Evolutionary conservation across 2,888 invertebrate genomes (phyloP).

Genomic region (Tillus elongatus): DNA sequence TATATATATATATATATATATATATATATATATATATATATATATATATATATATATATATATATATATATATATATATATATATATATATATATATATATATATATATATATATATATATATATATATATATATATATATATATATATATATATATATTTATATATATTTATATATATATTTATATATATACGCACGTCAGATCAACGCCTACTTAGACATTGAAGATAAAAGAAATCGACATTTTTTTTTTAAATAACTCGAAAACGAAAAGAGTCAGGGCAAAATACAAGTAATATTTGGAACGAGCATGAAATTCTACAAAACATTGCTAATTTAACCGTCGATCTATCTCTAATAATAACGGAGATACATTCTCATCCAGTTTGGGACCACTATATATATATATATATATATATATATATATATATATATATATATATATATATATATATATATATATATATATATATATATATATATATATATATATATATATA

Average conservation of each 20-base stretch:
- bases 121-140: slow-evolving; percentile 4
- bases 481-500: background rate
- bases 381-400: no score
- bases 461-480: background rate
- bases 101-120: slow-evolving; percentile 5
- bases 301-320: no score
- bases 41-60: slow-evolving; percentile 5
- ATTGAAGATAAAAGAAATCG: no score
- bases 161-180: slow-evolving; percentile 4
- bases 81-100: slow-evolving; percentile 5
- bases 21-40: no score
- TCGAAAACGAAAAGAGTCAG: no score
- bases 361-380: no score
- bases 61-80: slow-evolving; percentile 5
- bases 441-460: slow-evolving; percentile 5
- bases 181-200: slow-evolving; percentile 4
- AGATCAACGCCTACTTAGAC: no score
- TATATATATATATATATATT: slow-evolving; percentile 5
- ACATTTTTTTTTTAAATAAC: no score
- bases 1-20: no score
- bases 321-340: no score
- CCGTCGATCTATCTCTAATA: no score
- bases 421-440: slow-evolving; percentile 5
- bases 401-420: slow-evolving; percentile 5
- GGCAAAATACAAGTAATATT: no score